Evolutionary conservation across 2,888 invertebrate genomes (phyloP), one percentile per base, ranked within the genome.

Genomic region (Oscheius sp.): DNA sequence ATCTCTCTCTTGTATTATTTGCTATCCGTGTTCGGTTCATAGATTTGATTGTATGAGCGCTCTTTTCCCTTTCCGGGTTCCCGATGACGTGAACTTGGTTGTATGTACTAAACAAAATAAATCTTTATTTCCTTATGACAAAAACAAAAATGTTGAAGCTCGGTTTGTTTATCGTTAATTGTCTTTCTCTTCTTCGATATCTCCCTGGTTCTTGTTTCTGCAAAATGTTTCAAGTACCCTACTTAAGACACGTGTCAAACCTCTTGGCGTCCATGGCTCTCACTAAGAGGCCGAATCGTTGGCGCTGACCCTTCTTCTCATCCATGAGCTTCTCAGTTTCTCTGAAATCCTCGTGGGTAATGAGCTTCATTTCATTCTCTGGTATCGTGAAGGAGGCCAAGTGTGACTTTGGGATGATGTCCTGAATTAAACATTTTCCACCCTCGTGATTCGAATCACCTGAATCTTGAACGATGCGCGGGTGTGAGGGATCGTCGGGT

Each of bases 391-490:
- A 88, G 48, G 84, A 82, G 47, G 86, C 82, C 21, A 88, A 75
- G 75, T 87, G 86, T 13, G 85, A 83, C 70, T 85, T 88, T 5
- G 87, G 87, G 70, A 89, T 85, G 53, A 87, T 84, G 73, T 88
- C 87, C 79, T 86, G 70, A 29, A 81, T 76, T 32, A 48, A 21
- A 47, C n/a, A 50, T n/a, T 29, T 32, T 59, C 48, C 60, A 59
- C 71, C 59, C 50, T 42, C 59, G 42, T 42, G 59, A 32, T 70
- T 48, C 29, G 13, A 29, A 29, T 33, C 62, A 83, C 86, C 78
- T 87, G 87, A 76, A 88, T 88, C 78, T 88, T 88, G 83, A 88
- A 88, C 4, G 88, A 88, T 3, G 88, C 88, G 50, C 88, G 76
- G 7, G 88, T 88, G 63, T 88, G 88, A 51, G 88, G 88, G 57